Conservation (phyloP, 2,888 invertebrate species). For the Caenorhabditis sulstoni region DNA sequence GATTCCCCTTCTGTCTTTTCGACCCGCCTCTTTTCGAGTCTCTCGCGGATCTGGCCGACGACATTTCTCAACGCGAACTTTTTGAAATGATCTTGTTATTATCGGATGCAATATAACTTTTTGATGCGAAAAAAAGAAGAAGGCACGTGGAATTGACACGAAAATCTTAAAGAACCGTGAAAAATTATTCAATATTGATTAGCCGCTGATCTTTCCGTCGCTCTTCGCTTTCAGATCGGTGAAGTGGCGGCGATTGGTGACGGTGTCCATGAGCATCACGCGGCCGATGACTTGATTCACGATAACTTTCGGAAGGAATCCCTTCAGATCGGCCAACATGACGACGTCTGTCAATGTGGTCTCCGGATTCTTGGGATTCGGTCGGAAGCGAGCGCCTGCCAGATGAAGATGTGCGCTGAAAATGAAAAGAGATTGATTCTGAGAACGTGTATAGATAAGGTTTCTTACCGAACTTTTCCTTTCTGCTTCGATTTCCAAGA, state of each 20-base stretch:
- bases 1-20: conserved; percentile 2
- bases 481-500: conserved; percentile 58
- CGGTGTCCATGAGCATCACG: conserved; percentile 72
- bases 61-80: conserved; percentile 9
- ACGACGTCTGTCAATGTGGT: conserved; percentile 69
- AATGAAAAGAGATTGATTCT: conserved; percentile 1
- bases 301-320: conserved; percentile 69
- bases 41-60: conserved; percentile 4
- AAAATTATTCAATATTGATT: conserved; percentile 10
- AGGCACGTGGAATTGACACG: conserved; percentile 29
- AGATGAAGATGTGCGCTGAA: conserved; percentile 67
- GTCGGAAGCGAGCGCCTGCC: conserved; percentile 70
- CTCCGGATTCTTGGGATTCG: conserved; percentile 62
- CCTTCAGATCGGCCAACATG: conserved; percentile 73
- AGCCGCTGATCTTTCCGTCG: conserved; percentile 22
- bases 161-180: conserved; percentile 8
- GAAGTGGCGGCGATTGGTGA: conserved; percentile 69
- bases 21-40: not conserved
- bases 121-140: too few species aligned
- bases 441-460: too few species aligned
- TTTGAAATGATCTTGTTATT: conserved; percentile 3
- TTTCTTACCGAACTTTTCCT: conserved; percentile 66
- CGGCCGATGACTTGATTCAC: conserved; percentile 72
- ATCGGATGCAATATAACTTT: not conserved
- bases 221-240: conserved; percentile 51